phyloP scores from a whole-genome alignment of 2,888 invertebrate genomes.

The Brachylomia viminalis region DNA sequence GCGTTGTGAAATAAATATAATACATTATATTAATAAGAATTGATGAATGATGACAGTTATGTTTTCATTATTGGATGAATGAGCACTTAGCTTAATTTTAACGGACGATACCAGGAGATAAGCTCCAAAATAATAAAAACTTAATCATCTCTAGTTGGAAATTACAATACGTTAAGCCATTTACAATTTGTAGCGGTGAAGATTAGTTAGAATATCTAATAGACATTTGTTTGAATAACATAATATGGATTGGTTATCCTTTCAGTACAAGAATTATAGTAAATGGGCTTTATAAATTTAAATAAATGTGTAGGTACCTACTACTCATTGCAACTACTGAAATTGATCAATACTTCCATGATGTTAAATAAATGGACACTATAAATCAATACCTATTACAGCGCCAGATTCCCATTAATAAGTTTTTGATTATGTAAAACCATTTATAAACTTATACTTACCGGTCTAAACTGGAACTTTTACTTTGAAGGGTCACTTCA shows the following conservation, averaged over 20 bases:
- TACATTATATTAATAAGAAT: constrained; percentile 19
- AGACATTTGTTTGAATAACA: background rate
- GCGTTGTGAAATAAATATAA: constrained; percentile 2
- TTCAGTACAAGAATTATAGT: background rate
- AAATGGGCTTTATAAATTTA: background rate
- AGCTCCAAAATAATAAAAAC: constrained; percentile 12
- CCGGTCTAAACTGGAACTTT: constrained; percentile 17
- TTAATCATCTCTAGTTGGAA: constrained; percentile 1
- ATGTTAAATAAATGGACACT: background rate
- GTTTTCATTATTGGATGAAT: constrained; percentile 31
- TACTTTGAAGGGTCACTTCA: constrained; percentile 25
- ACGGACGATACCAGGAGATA: constrained; percentile 28
- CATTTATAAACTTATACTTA: constrained; percentile 1
- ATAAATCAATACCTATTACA: background rate
- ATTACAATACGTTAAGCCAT: constrained; percentile 1
- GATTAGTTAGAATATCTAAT: background rate
- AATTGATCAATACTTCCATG: background rate
- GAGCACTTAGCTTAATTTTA: constrained; percentile 32
- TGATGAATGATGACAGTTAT: constrained; percentile 42
- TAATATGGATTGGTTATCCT: background rate
- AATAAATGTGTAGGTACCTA: background rate
- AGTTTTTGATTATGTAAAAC: constrained; percentile 15
- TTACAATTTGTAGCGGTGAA: background rate
- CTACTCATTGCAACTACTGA: background rate
- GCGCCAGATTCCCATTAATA: background rate